Conservation (phyloP, 2,113 vertebrate species). For the Abramis brama region DNA sequence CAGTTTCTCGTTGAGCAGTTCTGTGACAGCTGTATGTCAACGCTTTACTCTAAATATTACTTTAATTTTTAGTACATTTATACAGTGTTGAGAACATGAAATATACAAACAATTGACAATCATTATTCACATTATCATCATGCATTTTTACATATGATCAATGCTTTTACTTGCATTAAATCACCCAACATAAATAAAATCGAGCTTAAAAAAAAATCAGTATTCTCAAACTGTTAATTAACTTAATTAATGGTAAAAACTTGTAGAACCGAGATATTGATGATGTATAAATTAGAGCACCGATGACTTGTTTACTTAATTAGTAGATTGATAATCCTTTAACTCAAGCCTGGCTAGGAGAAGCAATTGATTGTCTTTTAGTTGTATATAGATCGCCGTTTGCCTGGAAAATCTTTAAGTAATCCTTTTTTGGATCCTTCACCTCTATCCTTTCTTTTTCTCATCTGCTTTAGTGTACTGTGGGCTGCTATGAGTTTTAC, state of each 20-base stretch:
- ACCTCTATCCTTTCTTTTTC: slow-evolving; percentile 8
- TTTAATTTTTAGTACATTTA: not conserved
- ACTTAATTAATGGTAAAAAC: slow-evolving; percentile 58
- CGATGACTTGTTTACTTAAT: slow-evolving; percentile 62
- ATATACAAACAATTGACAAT: not conserved
- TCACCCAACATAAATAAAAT: slow-evolving; percentile 32
- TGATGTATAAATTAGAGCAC: slow-evolving; percentile 60
- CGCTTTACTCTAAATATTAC: not conserved
- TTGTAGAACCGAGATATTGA: slow-evolving; percentile 57
- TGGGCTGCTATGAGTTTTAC: not conserved
- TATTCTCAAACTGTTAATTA: slow-evolving; percentile 57
- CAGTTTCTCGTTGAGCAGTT: not conserved
- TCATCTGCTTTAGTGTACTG: not conserved
- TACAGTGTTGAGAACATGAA: not conserved
- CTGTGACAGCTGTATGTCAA: slow-evolving; percentile 41
- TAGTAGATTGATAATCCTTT: slow-evolving; percentile 61
- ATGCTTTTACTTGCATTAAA: not conserved
- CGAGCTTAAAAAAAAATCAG: slow-evolving; percentile 16
- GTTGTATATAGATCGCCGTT: slow-evolving; percentile 61
- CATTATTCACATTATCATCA: not conserved
- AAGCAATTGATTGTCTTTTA: slow-evolving; percentile 63
- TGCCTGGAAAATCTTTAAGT: slow-evolving; percentile 51
- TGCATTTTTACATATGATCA: slow-evolving; percentile 17
- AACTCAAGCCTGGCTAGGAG: slow-evolving; percentile 53
- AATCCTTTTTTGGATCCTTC: slow-evolving; percentile 32